Base-by-base conservation (phyloP, 1,140 invertebrate genomes). In the Drosophila kurseongensis region DNA sequence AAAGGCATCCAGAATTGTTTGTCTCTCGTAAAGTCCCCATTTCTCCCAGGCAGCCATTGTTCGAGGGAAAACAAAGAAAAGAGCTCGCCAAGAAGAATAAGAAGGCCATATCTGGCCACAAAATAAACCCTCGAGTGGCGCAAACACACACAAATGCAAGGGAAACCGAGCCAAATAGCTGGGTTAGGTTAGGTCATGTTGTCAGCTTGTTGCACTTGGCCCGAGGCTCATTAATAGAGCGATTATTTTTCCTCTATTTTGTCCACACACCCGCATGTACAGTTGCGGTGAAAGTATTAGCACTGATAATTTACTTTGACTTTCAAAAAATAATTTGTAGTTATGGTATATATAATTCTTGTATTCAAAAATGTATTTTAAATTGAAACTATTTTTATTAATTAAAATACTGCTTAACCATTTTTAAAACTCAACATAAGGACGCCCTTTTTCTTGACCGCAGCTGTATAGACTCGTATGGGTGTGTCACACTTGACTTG, bases 141-240 rank as follows among this genome's bases (percentile, higher is more conserved):
- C 42, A 29, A 40, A 58, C 29, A 35, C 60, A 29, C 18, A 36
- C 41, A 29, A 18, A 40, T 29, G 63, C 41, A 32, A 36, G 67
- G 42, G 32, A 42, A 65, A 71, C 65, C 56, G 58, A 47, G 32
- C 45, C 66, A 67, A 81, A 63, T 68, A 68, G 75, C 69, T 54
- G 41, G 44, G 76, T 76, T 76, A 77, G 75, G 83, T 69, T 75
- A 75, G 79, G 83, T 86, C 83, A 86, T 88, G 80, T 83, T 83
- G 84, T 76, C 83, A 77, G 83, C 83, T 88, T 89, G 84, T 90
- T 91, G 88, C 88, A 91, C 88, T 91, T 91, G 88, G 88, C 88
- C 88, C 69, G 67, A 68, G 80, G 74, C 83, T 84, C 88, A 91
- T 91, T 91, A 91, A 91, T 91, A 73, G 75, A 73, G 72, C 85